phyloP scores from a whole-genome alignment of 2,888 invertebrate species.

The Creontiades dilutus region DNA sequence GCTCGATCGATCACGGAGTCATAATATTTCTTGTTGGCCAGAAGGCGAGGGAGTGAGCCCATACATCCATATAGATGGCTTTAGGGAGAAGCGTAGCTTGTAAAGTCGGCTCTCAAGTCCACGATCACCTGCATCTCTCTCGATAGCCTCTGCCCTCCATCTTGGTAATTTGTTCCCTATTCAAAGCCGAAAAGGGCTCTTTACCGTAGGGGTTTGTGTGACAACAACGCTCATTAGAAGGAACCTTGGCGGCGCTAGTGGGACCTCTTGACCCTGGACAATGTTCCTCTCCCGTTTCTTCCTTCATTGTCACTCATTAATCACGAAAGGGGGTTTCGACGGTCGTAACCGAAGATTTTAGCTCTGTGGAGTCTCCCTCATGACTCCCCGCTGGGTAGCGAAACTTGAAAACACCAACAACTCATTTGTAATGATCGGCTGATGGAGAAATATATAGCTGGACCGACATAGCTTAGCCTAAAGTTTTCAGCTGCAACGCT shows the following conservation, averaged over 20 bases:
- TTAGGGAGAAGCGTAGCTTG: conserved; percentile 12
- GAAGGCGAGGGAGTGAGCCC: neutral
- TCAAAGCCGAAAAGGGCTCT: conserved; percentile 55
- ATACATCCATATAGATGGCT: conserved; percentile 25
- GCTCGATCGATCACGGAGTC: conserved; percentile 69
- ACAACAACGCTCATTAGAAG: conserved; percentile 62
- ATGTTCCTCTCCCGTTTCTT: conserved; percentile 11
- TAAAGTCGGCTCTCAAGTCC: conserved; percentile 31
- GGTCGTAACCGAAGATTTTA: conserved; percentile 49
- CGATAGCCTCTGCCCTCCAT: conserved; percentile 35
- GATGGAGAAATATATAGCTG: neutral
- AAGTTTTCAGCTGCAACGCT: too few species aligned
- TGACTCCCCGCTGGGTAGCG: conserved; percentile 49
- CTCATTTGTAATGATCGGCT: conserved; percentile 62
- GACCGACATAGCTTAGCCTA: neutral
- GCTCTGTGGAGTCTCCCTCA: conserved; percentile 37
- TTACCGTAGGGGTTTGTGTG: conserved; percentile 23
- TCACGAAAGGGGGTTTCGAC: conserved; percentile 38
- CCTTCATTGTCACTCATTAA: conserved; percentile 56
- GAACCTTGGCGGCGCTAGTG: conserved; percentile 30
- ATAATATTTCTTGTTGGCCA: conserved; percentile 67
- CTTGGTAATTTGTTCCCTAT: conserved; percentile 68
- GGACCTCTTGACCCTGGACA: conserved; percentile 69
- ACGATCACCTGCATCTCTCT: conserved; percentile 35
- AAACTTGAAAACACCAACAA: conserved; percentile 61